These are phyloP conservation scores for Quadroppia sp. DNA, from an alignment of 2,888 invertebrate genomes.

Conservation along the genomic window DNA sequence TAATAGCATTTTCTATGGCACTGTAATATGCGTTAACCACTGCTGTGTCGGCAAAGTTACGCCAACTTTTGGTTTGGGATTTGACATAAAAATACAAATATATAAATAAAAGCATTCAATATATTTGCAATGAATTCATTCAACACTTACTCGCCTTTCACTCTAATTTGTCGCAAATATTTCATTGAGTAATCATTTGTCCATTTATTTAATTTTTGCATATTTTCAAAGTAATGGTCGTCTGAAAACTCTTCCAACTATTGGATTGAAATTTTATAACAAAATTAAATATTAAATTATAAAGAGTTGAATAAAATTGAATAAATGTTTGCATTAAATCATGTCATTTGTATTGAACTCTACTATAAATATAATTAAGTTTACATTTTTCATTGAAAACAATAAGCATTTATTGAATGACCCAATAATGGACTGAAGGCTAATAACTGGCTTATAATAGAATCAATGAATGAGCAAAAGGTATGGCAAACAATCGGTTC, in stretches of 20 bases:
- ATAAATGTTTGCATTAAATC: neutral
- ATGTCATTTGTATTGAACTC: neutral
- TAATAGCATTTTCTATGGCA: conserved; percentile 75
- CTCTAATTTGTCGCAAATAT: conserved; percentile 64
- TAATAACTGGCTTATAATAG: too few species aligned
- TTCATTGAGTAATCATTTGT: conserved; percentile 73
- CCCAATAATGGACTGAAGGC: too few species aligned
- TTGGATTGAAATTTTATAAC: neutral
- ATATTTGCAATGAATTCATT: conserved; percentile 53
- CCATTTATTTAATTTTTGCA: conserved; percentile 71
- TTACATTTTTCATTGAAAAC: too few species aligned
- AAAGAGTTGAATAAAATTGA: neutral
- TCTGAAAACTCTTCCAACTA: conserved; percentile 52
- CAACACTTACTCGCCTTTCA: conserved; percentile 46
- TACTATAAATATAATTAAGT: too few species aligned
- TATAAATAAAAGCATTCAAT: conserved; percentile 18
- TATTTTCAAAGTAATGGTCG: conserved; percentile 68
- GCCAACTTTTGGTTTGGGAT: conserved; percentile 58
- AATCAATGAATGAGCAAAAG: too few species aligned
- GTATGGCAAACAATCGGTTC: neutral
- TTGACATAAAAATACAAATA: conserved; percentile 24
- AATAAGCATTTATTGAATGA: too few species aligned
- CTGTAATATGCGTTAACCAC: conserved; percentile 82
- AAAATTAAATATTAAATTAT: too few species aligned
- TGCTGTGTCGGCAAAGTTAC: conserved; percentile 69